Evolutionary conservation across 2,888 invertebrate genomes (phyloP).

Genomic region (Cheilosia vernalis): DNA sequence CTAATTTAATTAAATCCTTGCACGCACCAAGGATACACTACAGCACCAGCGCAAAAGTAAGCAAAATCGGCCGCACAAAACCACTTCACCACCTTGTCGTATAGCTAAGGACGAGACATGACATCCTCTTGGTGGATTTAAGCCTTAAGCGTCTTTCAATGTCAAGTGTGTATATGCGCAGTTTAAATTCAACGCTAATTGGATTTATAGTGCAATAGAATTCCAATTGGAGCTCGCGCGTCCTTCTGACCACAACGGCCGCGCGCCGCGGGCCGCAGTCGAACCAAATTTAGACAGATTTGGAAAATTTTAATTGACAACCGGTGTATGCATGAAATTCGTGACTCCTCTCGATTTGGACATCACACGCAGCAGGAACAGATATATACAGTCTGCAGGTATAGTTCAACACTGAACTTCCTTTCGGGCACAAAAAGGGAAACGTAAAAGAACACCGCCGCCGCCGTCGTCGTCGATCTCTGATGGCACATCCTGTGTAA

Average conservation of each 20-base stretch:
- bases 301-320: conserved; percentile 73
- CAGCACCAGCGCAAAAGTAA: neutral
- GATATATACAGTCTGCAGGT: neutral
- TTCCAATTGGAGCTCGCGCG: conserved; percentile 43
- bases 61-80: conserved; percentile 35
- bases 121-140: conserved; percentile 2
- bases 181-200: conserved; percentile 67
- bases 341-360: conserved; percentile 71
- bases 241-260: conserved; percentile 8
- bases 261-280: neutral
- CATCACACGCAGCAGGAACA: conserved; percentile 57
- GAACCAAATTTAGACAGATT: conserved; percentile 61
- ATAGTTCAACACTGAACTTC: conserved; percentile 2
- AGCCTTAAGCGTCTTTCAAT: conserved; percentile 67
- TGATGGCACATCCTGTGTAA: conserved; percentile 50
- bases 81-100: conserved; percentile 59
- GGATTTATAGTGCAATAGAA: conserved; percentile 74
- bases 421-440: conserved; percentile 21
- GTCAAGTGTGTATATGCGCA: conserved; percentile 55
- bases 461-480: conserved; percentile 3
- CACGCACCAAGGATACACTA: conserved; percentile 55
- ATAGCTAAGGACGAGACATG: neutral
- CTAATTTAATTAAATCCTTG: conserved; percentile 73
- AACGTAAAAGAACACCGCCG: conserved; percentile 42
- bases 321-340: conserved; percentile 71